Evolutionary conservation across 2,797 vertebrate species (phyloP).

Genomic region (Lindbergichthys nudifrons): DNA sequence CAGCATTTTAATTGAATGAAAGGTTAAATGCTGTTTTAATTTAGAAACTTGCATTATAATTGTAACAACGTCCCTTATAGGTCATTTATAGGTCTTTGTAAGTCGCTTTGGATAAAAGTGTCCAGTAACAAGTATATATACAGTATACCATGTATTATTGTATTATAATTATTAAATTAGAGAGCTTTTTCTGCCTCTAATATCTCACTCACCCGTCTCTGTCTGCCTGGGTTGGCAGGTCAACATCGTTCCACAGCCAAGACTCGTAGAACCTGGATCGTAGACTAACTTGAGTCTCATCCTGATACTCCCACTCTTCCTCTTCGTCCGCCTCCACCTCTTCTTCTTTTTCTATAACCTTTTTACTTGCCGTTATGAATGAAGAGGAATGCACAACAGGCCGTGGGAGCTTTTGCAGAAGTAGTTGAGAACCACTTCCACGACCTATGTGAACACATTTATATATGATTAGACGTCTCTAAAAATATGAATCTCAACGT

Average conservation of each 20-base stretch:
- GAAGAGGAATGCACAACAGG: fast-evolving
- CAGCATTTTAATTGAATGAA: background rate
- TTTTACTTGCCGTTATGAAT: fast-evolving
- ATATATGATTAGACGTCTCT: background rate
- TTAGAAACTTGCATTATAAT: background rate
- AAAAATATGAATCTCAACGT: background rate
- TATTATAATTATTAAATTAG: too few relatives aligned
- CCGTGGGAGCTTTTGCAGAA: too few relatives aligned
- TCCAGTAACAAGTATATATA: too few relatives aligned
- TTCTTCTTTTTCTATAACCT: background rate
- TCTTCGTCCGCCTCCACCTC: background rate
- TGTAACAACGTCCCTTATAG: background rate
- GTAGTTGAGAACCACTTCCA: too few relatives aligned
- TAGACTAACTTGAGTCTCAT: constrained; percentile 69
- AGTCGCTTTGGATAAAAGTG: too few relatives aligned
- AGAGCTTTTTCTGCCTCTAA: background rate
- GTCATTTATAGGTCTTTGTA: too few relatives aligned
- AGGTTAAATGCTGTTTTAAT: background rate
- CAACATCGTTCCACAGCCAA: constrained; percentile 82
- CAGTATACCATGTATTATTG: too few relatives aligned
- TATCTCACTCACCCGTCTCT: constrained; percentile 66
- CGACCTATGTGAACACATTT: constrained; percentile 4
- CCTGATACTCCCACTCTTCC: constrained; percentile 57
- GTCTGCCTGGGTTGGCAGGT: constrained; percentile 62
- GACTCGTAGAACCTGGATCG: constrained; percentile 82